phyloP scores from a whole-genome alignment of 2,888 invertebrate species.

The Eretmocerus hayati region DNA sequence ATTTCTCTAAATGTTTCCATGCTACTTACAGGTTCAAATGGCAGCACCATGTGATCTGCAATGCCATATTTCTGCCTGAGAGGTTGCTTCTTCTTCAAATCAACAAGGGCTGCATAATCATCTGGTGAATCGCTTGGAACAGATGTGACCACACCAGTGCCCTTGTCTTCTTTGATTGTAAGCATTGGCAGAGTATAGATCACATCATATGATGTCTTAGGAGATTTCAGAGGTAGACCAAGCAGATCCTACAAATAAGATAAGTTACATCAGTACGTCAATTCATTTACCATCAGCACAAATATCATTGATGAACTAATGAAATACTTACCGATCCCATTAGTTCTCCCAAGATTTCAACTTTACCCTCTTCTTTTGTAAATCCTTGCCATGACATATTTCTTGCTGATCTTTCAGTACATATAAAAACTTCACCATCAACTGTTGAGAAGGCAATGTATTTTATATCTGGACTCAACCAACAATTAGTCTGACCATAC shows the following conservation, averaged over 20 bases:
- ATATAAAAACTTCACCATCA: conserved; percentile 73
- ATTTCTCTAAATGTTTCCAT: neutral
- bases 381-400: conserved; percentile 97
- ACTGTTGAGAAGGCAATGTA: conserved; percentile 80
- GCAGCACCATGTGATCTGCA: conserved; percentile 70
- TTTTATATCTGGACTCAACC: conserved; percentile 91
- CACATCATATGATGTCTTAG: conserved; percentile 71
- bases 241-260: conserved; percentile 58
- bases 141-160: conserved; percentile 95
- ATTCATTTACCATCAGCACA: too few relatives aligned
- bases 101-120: conserved; percentile 91
- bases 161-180: conserved; percentile 95
- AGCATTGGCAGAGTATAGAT: conserved; percentile 96
- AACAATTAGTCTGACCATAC: conserved; percentile 99
- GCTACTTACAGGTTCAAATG: conserved; percentile 57
- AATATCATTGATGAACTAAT: conserved; percentile 1
- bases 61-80: conserved; percentile 90
- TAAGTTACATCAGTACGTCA: neutral
- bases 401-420: conserved; percentile 79
- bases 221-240: conserved; percentile 77
- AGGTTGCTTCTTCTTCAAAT: conserved; percentile 89
- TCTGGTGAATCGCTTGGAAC: conserved; percentile 99
- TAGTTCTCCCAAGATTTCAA: conserved; percentile 63
- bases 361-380: conserved; percentile 70
- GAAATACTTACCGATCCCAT: conserved; percentile 55